phyloP scores from a whole-genome alignment of 2,888 invertebrate species.

The Myathropa florea region DNA sequence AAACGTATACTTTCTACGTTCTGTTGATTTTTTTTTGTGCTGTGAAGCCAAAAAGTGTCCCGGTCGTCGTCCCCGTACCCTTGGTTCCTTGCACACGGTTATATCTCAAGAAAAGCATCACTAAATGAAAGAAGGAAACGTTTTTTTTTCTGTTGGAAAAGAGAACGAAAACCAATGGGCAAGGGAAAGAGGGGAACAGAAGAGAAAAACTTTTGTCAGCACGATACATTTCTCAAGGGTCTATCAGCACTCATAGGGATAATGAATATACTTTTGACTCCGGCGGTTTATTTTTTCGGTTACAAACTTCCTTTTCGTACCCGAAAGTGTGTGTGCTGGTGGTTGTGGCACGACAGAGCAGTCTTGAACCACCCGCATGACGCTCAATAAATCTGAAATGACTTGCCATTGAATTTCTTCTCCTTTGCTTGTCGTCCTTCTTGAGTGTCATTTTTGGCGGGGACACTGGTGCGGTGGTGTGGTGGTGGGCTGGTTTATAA shows the following conservation, averaged over 20 bases:
- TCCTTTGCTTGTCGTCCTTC: background rate
- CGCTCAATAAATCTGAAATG: conserved; percentile 44
- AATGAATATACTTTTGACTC: conserved; percentile 45
- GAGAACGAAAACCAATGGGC: background rate
- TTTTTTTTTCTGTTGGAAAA: background rate
- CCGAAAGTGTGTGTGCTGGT: background rate
- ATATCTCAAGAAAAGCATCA: conserved; percentile 25
- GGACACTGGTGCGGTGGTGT: conserved; percentile 16
- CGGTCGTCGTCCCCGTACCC: background rate
- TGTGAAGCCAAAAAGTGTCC: background rate
- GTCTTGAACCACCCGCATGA: conserved; percentile 28
- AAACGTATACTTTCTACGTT: conserved; percentile 31
- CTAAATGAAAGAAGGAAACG: conserved; percentile 1
- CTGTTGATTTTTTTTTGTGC: background rate
- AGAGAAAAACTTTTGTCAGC: conserved; percentile 34
- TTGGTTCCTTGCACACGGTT: conserved; percentile 6
- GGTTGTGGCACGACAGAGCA: background rate
- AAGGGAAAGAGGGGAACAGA: background rate
- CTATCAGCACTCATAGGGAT: conserved; percentile 44
- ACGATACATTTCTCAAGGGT: conserved; percentile 37
- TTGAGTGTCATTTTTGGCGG: background rate
- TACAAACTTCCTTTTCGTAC: background rate
- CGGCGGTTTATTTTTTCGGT: background rate
- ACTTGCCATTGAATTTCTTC: conserved; percentile 34
- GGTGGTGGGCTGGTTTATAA: conserved; percentile 18